These are phyloP conservation scores for Anoplopoma fimbria DNA, from an alignment of 2,113 vertebrate species.

Conservation along the genomic window DNA sequence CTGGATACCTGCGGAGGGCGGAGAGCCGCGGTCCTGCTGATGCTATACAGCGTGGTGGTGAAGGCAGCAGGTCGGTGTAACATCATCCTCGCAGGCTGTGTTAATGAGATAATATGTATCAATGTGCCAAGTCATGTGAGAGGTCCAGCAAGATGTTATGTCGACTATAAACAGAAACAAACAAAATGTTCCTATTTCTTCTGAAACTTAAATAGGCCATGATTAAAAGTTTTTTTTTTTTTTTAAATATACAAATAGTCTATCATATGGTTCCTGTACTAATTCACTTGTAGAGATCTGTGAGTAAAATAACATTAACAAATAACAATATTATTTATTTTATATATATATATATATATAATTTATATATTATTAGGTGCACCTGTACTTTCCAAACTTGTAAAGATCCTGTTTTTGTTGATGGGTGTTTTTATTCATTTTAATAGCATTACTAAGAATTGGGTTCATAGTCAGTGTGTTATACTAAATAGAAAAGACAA, in stretches of 20 bases:
- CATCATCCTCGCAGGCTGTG: background rate
- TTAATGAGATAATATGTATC: constrained; percentile 47
- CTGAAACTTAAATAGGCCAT: background rate
- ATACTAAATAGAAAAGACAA: background rate
- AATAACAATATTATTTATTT: background rate
- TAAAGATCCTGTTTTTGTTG: background rate
- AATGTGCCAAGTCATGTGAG: constrained; percentile 1
- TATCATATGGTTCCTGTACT: background rate
- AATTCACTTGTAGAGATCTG: background rate
- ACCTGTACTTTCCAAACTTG: background rate
- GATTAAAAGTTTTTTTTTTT: background rate
- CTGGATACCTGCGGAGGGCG: constrained; percentile 21
- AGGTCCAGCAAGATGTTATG: background rate
- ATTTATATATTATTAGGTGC: no score
- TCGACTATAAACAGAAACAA: background rate
- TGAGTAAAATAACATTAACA: background rate
- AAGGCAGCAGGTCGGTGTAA: constrained; percentile 63
- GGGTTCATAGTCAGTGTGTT: background rate
- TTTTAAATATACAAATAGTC: background rate
- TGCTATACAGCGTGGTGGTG: constrained; percentile 33
- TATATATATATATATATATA: no score
- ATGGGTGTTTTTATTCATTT: background rate
- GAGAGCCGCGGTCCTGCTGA: constrained; percentile 21
- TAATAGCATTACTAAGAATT: background rate
- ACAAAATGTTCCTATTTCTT: background rate